Percentiles rank a stretch among this genome's conserved stretches.
Conservation (phyloP, 2,797 vertebrate genomes). For the Acridotheres tristis region DNA sequence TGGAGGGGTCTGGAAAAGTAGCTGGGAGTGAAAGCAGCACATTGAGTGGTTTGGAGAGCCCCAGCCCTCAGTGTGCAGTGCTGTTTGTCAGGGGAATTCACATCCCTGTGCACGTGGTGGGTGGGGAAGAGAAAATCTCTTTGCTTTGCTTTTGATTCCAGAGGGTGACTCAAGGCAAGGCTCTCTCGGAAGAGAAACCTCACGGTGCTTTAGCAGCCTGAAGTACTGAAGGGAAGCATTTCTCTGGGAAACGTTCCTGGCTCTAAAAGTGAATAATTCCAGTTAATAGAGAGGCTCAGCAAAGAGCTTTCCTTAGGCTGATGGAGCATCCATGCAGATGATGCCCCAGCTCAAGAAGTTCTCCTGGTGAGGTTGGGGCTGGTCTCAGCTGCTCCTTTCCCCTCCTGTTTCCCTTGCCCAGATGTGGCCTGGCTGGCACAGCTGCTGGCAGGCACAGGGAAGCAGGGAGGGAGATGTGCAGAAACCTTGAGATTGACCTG, state of each 20-base stretch:
- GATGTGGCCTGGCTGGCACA: background rate
- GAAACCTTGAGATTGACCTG: background rate
- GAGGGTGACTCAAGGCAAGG: background rate
- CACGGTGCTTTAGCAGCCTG: background rate
- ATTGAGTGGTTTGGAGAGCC: background rate
- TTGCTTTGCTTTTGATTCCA: background rate
- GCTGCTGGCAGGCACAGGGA: background rate
- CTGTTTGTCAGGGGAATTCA: background rate
- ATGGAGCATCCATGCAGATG: conserved; percentile 7
- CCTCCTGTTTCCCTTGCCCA: background rate
- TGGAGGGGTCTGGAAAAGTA: background rate
- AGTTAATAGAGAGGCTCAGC: background rate
- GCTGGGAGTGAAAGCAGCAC: background rate
- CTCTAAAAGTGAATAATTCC: background rate
- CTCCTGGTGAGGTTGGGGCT: background rate
- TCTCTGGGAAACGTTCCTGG: background rate
- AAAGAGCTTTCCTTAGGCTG: background rate
- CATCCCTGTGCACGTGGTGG: background rate
- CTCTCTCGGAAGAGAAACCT: background rate
- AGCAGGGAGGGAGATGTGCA: background rate
- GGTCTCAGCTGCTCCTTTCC: conserved; percentile 31
- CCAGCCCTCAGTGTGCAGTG: background rate
- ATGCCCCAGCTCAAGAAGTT: background rate
- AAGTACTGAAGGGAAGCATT: background rate
- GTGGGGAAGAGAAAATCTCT: background rate